A percentile compares a stretch with the other conserved stretches of the same genome.
Evolutionary conservation across 2,797 vertebrate species (phyloP).

Genomic region (Pangasius djambal): DNA sequence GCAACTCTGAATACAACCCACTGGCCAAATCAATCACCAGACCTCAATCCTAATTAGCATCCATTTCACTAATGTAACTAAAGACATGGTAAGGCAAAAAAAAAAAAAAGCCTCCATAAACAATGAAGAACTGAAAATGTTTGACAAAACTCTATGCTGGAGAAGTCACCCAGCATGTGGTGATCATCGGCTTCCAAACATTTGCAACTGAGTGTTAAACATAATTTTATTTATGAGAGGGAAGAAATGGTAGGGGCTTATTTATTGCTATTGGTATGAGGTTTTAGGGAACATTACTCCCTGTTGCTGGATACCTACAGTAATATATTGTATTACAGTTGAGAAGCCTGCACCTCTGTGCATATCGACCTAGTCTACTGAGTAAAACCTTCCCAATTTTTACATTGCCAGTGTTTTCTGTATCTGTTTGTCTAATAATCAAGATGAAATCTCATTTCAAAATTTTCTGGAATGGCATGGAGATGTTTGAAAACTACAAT

Average conservation of each 20-base stretch:
- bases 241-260: background rate
- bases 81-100: background rate
- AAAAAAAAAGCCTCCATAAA: background rate
- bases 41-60: too few species aligned
- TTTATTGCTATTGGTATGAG: constrained; percentile 18
- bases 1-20: too few species aligned
- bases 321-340: constrained; percentile 6
- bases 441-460: background rate
- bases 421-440: background rate
- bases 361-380: background rate
- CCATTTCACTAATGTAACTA: background rate
- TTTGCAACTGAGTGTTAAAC: background rate
- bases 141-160: background rate
- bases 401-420: background rate
- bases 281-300: constrained; percentile 23
- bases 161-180: background rate
- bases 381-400: background rate
- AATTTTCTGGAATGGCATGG: background rate
- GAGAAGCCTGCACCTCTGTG: background rate
- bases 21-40: too few species aligned
- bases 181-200: constrained; percentile 17
- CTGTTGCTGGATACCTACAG: background rate
- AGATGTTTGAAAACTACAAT: background rate
- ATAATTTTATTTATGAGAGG: background rate
- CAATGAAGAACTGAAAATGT: background rate